Evolutionary conservation across 2,888 invertebrate genomes (phyloP).

Genomic region (Mythimna albipuncta): DNA sequence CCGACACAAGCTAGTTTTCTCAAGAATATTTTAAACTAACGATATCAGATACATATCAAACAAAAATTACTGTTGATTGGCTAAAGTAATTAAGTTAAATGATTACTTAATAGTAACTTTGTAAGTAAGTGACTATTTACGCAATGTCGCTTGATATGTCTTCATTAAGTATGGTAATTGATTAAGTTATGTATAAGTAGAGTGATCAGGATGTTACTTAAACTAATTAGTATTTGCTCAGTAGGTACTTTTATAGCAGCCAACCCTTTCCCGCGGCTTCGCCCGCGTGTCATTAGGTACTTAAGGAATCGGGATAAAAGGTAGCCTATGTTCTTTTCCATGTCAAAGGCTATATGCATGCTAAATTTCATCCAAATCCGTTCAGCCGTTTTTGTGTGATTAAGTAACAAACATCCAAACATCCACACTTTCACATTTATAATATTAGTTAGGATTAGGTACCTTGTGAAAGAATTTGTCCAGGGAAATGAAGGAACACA

Average conservation of each 20-base stretch:
- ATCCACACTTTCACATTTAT: no score
- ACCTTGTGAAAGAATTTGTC: no score
- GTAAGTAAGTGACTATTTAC: slow-evolving; percentile 9
- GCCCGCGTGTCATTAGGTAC: no score
- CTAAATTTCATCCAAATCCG: no score
- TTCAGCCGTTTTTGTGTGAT: no score
- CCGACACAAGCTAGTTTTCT: background rate
- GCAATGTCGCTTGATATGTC: slow-evolving; percentile 18
- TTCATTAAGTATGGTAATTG: slow-evolving; percentile 29
- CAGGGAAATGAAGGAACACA: no score
- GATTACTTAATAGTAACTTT: slow-evolving; percentile 14
- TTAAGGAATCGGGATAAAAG: no score
- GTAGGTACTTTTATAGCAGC: background rate
- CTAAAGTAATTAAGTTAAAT: slow-evolving; percentile 11
- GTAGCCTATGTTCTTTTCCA: no score
- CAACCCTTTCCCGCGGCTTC: no score
- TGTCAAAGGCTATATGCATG: no score
- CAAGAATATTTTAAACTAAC: slow-evolving; percentile 7
- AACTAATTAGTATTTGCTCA: slow-evolving; percentile 9
- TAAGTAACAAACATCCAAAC: no score
- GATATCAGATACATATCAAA: slow-evolving; percentile 10
- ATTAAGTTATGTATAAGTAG: slow-evolving; percentile 13
- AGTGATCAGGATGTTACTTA: slow-evolving; percentile 30
- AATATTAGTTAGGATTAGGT: no score
- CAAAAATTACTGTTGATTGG: slow-evolving; percentile 6